Base-by-base conservation (phyloP, 37 sponge, comb jelly and placozoan species). In the Mnemiopsis leidyi region DNA sequence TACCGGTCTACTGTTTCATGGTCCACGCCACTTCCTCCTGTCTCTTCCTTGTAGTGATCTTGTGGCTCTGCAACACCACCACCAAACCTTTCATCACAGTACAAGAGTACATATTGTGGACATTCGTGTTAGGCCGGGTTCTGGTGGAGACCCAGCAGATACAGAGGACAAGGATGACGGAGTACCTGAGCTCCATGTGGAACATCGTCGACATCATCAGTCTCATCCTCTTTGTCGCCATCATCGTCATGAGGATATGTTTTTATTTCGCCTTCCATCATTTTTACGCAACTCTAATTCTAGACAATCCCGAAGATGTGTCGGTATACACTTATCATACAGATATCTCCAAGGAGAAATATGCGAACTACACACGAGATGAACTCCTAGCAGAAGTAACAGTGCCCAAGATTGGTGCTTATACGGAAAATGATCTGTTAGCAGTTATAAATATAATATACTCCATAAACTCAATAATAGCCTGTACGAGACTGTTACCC, bases 1-100 rank as follows among this genome's bases (percentile, higher is more conserved):
- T 85, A 39, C 90, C 90, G 48, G 90, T 85, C 90, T 85, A 85
- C 90, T 85, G 90, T 26, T 85, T 85, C 90, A 85, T 85, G 90
- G 90, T 85, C 90, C 90, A 85, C 26, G 90, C 90, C n/a, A 85
- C 90, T 25, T 85, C 90, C 23, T 85, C 90, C 90, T 85, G 90
- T 33, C 90, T 85, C 90, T 85, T 85, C 90, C 90, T 85, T 1
- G 90, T 85, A 1, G 23, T 85, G 48, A 85, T 85, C 90, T 21
- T 85, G 48, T 85, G 90, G 90, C 33, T 85, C 61, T 85, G 90
- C 61, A 85, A 85, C 90, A 40, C 90, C 33, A 33, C 90, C 48
- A 85, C 90, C 39, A 23, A 85, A 85, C 90, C 90, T 23, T 23
- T 26, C 24, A 40, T 85, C 61, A 85, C 36, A 1, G n/a, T 33